These are phyloP conservation scores for Caenorhabditis remanei DNA, from an alignment of 1,140 invertebrate genomes.

Conservation along the genomic window DNA sequence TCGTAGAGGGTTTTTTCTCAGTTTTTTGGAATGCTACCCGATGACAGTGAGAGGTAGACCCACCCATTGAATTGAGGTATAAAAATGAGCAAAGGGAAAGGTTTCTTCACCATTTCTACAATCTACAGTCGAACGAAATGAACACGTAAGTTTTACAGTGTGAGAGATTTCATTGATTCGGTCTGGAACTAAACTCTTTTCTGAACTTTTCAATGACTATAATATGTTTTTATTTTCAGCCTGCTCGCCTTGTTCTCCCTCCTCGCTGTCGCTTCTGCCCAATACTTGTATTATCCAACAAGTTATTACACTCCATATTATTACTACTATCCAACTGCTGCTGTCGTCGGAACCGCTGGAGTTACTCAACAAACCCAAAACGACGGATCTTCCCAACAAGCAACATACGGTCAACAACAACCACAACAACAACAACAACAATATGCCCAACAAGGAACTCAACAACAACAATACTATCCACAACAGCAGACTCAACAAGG, in stretches of 20 bases:
- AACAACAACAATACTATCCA: slow-evolving; percentile 18
- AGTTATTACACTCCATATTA: slow-evolving; percentile 58
- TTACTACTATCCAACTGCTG: slow-evolving; percentile 54
- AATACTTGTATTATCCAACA: slow-evolving; percentile 49
- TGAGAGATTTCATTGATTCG: neutral
- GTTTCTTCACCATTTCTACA: slow-evolving; percentile 20
- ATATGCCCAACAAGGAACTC: slow-evolving; percentile 25
- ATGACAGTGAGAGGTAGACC: slow-evolving; percentile 11
- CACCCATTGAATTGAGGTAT: slow-evolving; percentile 37
- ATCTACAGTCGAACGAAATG: slow-evolving; percentile 30
- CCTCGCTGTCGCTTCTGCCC: slow-evolving; percentile 38
- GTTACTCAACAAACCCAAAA: slow-evolving; percentile 26
- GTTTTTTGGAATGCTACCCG: slow-evolving; percentile 41
- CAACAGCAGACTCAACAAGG: slow-evolving; percentile 17
- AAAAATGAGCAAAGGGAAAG: neutral
- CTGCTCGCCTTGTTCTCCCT: slow-evolving; percentile 21
- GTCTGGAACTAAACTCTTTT: too few relatives aligned
- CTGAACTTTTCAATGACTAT: too few relatives aligned
- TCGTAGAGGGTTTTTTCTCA: slow-evolving; percentile 30
- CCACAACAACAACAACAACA: slow-evolving; percentile 51
- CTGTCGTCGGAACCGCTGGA: slow-evolving; percentile 19
- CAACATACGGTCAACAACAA: neutral
- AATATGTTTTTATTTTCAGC: slow-evolving; percentile 31
- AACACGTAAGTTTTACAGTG: slow-evolving; percentile 17
- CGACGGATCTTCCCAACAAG: slow-evolving; percentile 35